Evolutionary conservation across 2,113 vertebrate genomes (phyloP), one percentile per base, ranked within the genome.

Genomic region (Spermophilus dauricus): DNA sequence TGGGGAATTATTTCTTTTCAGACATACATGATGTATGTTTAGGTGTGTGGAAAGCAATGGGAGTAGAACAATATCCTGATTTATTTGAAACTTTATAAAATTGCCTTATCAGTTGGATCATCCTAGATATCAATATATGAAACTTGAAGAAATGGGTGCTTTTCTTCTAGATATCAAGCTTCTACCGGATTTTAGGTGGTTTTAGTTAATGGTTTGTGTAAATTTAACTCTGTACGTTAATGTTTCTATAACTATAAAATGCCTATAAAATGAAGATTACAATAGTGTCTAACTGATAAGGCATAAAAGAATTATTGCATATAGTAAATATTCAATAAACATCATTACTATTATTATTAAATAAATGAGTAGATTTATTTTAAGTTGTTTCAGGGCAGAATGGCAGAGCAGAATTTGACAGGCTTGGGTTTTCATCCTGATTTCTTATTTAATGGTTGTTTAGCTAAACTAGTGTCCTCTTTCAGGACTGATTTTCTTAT

Each of bases 371-470:
- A 75, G 20, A 67, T 72, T 72, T 86, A 93, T 86, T 85, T 65
- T 94, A 56, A 78, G 16, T 67, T 86, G 63, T 83, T 92, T 89
- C 63, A 92, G 80, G 65, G 56, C n/a, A 90, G n/a, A 80, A 77
- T 53, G 63, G 48, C 32, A 91, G 65, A 95, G 32, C 24, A 73
- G 76, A 75, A 17, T 39, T 84, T 78, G 39, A 51, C 9, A 94
- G 65, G 69, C 32, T 87, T 72, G 24, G 34, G 26, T 63, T 96
- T 48, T 75, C 56, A 56, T 92, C 51, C 56, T 82, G 65, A 65
- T 88, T 94, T 96, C 53, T 92, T 84, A 93, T 56, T 97, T 95
- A 86, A 89, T 70, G 4, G 42, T 90, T 91, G 58, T 91, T 87
- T 37, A 86, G 34, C n/a, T 85, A 73, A 95, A 86, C 30, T 73